phyloP scores from a whole-genome alignment of 92 coral and sea anemone genomes.

The Ricordea florida region DNA sequence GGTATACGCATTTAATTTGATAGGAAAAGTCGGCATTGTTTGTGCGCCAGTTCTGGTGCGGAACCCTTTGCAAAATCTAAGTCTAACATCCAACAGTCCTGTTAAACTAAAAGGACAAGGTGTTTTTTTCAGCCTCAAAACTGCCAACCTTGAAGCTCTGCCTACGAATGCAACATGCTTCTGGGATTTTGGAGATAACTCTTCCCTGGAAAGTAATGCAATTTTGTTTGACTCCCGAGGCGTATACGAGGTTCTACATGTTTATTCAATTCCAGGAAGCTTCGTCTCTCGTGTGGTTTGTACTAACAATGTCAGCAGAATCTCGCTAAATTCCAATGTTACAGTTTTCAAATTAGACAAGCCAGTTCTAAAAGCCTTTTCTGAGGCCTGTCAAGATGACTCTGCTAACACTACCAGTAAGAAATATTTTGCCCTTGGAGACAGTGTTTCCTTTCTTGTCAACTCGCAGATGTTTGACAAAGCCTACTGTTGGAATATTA shows the following conservation, averaged over 20 bases:
- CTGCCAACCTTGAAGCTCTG: neutral
- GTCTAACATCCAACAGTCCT: conserved; percentile 14
- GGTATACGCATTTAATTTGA: conserved; percentile 38
- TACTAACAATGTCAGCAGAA: conserved; percentile 58
- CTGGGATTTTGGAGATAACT: conserved; percentile 79
- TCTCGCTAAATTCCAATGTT: conserved; percentile 15
- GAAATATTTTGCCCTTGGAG: conserved; percentile 34
- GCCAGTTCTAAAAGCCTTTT: conserved; percentile 39
- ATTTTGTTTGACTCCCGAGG: conserved; percentile 18
- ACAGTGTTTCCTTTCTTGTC: conserved; percentile 32
- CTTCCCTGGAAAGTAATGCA: neutral
- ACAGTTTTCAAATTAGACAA: conserved; percentile 49
- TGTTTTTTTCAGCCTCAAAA: conserved; percentile 2
- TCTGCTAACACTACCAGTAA: neutral
- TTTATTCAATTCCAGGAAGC: conserved; percentile 29
- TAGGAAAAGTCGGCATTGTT: neutral
- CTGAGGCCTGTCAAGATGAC: neutral
- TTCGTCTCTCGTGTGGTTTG: conserved; percentile 48
- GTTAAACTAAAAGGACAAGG: neutral
- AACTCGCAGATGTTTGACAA: conserved; percentile 65
- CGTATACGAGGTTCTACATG: neutral
- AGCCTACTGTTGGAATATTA: conserved; percentile 42
- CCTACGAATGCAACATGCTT: conserved; percentile 67
- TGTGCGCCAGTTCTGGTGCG: conserved; percentile 45
- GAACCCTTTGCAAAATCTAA: conserved; percentile 25